A percentile compares a stretch with the other conserved stretches of the same genome.
phyloP scores from a whole-genome alignment of 2,113 vertebrate species.

The Mirza zaza region DNA sequence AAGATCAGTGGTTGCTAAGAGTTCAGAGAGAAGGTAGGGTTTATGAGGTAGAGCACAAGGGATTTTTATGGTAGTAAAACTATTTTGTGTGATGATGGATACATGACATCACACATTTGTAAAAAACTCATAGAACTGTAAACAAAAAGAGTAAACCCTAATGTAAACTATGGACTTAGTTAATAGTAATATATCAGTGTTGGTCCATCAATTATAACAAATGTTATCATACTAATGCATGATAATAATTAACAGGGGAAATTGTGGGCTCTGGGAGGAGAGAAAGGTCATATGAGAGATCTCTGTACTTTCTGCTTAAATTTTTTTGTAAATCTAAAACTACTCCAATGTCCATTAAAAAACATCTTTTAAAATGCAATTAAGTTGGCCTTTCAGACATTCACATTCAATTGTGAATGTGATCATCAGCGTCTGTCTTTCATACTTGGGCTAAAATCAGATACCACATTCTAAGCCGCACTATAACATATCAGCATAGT shows the following conservation, averaged over 20 bases:
- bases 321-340: neutral
- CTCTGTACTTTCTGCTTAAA: neutral
- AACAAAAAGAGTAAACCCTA: neutral
- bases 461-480: neutral
- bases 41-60: neutral
- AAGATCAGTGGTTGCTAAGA: neutral
- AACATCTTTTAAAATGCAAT: slow-evolving; percentile 7
- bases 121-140: neutral
- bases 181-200: neutral
- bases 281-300: neutral
- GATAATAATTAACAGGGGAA: neutral
- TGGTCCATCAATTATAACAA: neutral
- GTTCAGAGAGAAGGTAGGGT: neutral
- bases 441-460: neutral
- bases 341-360: neutral
- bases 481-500: neutral
- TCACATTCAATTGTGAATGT: neutral
- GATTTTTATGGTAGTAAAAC: neutral
- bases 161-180: neutral
- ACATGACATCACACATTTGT: neutral
- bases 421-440: neutral
- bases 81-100: neutral
- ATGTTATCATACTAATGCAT: neutral
- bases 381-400: neutral
- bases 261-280: neutral